Evolutionary conservation across 2,797 vertebrate species (phyloP).

Genomic region (Phyllotis vaccarum): DNA sequence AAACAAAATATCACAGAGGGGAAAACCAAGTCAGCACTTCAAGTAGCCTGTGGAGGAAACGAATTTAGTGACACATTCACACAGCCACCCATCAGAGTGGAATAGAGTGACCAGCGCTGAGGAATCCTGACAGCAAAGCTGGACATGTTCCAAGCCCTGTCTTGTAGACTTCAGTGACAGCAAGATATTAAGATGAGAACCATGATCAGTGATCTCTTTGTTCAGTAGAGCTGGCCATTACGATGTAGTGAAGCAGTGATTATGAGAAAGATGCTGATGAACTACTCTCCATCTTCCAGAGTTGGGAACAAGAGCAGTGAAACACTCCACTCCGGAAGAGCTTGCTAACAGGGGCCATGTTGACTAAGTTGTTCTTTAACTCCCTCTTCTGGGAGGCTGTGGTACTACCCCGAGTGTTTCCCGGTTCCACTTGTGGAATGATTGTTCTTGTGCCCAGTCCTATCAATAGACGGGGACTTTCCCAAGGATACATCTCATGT

Average conservation of each 20-base stretch:
- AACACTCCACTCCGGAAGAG: neutral
- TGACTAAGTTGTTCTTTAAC: slow-evolving; percentile 66
- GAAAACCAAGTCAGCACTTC: slow-evolving; percentile 1
- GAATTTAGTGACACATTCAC: neutral
- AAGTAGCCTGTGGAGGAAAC: slow-evolving; percentile 19
- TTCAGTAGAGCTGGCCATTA: slow-evolving; percentile 49
- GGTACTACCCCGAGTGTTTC: neutral
- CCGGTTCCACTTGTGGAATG: neutral
- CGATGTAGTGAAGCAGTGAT: slow-evolving; percentile 29
- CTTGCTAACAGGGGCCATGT: neutral
- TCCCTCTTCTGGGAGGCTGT: slow-evolving; percentile 72
- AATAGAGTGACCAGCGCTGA: neutral
- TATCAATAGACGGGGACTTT: neutral
- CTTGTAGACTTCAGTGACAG: slow-evolving; percentile 48
- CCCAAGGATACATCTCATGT: neutral
- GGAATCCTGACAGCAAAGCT: slow-evolving; percentile 3
- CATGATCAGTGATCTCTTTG: slow-evolving; percentile 11
- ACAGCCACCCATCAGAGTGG: neutral
- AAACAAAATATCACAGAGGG: slow-evolving; percentile 24
- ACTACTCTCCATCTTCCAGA: slow-evolving; percentile 16
- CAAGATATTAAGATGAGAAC: slow-evolving; percentile 51
- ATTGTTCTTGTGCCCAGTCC: neutral
- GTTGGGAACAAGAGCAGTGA: slow-evolving; percentile 28
- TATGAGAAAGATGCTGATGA: slow-evolving; percentile 27
- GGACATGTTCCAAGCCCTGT: slow-evolving; percentile 50